Conservation (phyloP, 1,140 invertebrate genomes). For the Temnothorax longispinosus region DNA sequence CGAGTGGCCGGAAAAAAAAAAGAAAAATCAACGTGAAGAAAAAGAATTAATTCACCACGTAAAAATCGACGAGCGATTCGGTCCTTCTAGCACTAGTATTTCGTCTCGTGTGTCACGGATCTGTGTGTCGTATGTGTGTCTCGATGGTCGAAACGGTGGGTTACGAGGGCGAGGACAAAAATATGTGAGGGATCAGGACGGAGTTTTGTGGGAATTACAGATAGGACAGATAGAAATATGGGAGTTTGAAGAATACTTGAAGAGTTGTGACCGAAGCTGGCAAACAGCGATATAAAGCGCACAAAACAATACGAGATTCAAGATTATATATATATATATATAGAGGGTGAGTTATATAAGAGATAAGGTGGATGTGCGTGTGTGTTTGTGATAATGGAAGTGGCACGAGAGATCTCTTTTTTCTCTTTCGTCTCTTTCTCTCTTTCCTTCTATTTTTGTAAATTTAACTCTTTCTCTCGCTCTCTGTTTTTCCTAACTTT, state of each 20-base stretch:
- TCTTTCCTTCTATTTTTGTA: conserved; percentile 26
- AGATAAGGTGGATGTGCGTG: conserved; percentile 65
- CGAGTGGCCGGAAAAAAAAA: conserved; percentile 5
- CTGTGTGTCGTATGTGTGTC: conserved; percentile 33
- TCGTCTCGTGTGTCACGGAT: background rate
- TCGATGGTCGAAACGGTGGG: conserved; percentile 5
- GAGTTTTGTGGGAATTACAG: background rate
- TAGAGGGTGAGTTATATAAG: conserved; percentile 52
- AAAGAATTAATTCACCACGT: background rate
- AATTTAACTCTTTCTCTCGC: conserved; percentile 28
- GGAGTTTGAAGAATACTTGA: conserved; percentile 71
- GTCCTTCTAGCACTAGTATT: background rate
- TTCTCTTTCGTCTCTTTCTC: conserved; percentile 50
- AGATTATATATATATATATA: conserved; percentile 68
- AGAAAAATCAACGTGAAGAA: conserved; percentile 5
- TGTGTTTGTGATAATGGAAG: conserved; percentile 61
- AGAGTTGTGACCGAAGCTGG: conserved; percentile 79
- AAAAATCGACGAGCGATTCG: conserved; percentile 1
- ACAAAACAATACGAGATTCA: conserved; percentile 76
- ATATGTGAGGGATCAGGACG: background rate
- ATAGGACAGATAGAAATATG: background rate
- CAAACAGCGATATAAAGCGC: conserved; percentile 79
- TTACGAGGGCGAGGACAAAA: background rate
- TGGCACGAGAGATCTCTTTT: conserved; percentile 57
- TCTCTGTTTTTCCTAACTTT: conserved; percentile 38